A percentile compares a stretch with the other conserved stretches of the same genome.
Evolutionary conservation across 2,113 vertebrate genomes (phyloP).

Genomic region (Collichthys lucidus): DNA sequence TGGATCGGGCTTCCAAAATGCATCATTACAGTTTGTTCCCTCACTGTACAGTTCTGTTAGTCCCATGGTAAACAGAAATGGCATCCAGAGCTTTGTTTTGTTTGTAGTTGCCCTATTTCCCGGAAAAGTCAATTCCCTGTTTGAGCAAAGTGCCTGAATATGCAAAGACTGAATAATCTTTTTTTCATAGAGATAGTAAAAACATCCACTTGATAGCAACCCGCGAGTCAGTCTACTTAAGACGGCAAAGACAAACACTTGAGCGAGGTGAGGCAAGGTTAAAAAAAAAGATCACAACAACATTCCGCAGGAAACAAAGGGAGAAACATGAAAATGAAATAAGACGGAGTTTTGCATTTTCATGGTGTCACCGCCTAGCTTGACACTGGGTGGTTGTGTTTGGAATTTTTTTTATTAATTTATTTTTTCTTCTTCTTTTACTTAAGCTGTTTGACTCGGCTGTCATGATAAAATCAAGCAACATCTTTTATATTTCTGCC

Average conservation of each 20-base stretch:
- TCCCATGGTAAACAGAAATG: conserved; percentile 47
- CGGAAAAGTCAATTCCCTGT: conserved; percentile 46
- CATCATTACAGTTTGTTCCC: conserved; percentile 35
- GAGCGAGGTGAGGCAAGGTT: conserved; percentile 51
- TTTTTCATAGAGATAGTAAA: conserved; percentile 43
- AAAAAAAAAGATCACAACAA: conserved; percentile 60
- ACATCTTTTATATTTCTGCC: conserved; percentile 40
- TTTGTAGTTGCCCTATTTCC: conserved; percentile 61
- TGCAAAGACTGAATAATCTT: conserved; percentile 60
- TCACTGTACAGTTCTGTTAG: conserved; percentile 14
- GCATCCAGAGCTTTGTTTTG: conserved; percentile 56
- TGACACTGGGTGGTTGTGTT: conserved; percentile 55
- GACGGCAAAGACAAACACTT: conserved; percentile 59
- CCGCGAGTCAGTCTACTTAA: conserved; percentile 62
- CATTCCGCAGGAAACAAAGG: conserved; percentile 55
- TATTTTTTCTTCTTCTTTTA: too few relatives aligned
- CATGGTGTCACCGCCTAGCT: conserved; percentile 44
- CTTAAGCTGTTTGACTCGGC: conserved; percentile 57
- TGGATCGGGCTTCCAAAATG: conserved; percentile 26
- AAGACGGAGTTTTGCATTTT: conserved; percentile 49
- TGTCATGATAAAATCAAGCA: conserved; percentile 64
- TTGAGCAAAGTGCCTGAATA: conserved; percentile 62
- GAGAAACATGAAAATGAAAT: conserved; percentile 41
- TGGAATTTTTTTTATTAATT: conserved; percentile 18
- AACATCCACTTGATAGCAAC: conserved; percentile 55